A percentile compares a stretch with the other conserved stretches of the same genome.
Conservation (phyloP, 2,113 vertebrate species). For the Kryptolebias marmoratus region DNA sequence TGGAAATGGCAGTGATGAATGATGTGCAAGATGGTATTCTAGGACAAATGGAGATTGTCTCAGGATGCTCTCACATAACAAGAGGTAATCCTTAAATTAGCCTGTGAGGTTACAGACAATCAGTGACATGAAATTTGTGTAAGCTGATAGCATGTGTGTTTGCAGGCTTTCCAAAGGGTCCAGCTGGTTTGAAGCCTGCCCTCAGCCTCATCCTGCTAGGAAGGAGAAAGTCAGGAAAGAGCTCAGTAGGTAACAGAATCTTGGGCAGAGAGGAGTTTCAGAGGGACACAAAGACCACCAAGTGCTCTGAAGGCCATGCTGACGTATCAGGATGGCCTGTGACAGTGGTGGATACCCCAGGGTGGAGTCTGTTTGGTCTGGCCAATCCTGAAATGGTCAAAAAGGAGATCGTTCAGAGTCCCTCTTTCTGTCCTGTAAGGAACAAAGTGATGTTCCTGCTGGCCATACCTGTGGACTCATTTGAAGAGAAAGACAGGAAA, state of each 20-base stretch:
- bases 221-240: conserved; percentile 64
- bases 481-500: conserved; percentile 48
- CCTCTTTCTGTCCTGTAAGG: conserved; percentile 23
- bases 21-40: background rate
- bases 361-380: conserved; percentile 62
- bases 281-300: conserved; percentile 20
- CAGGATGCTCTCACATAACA: background rate
- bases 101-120: background rate
- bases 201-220: conserved; percentile 62
- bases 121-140: background rate
- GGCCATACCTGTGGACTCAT: conserved; percentile 52
- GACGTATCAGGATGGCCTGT: conserved; percentile 27
- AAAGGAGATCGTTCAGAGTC: conserved; percentile 37
- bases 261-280: conserved; percentile 41
- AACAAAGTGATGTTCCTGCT: conserved; percentile 47
- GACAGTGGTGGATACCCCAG: conserved; percentile 61
- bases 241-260: conserved; percentile 56
- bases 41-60: background rate
- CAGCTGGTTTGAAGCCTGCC: background rate
- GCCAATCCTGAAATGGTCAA: conserved; percentile 35
- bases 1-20: background rate
- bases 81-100: conserved; percentile 7
- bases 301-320: conserved; percentile 19
- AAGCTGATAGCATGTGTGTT: background rate
- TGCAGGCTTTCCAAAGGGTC: background rate